Percentiles rank a stretch among this genome's conserved stretches.
These are phyloP conservation scores for Mythimna loreyi DNA, from an alignment of 2,888 invertebrate species.

Conservation along the genomic window DNA sequence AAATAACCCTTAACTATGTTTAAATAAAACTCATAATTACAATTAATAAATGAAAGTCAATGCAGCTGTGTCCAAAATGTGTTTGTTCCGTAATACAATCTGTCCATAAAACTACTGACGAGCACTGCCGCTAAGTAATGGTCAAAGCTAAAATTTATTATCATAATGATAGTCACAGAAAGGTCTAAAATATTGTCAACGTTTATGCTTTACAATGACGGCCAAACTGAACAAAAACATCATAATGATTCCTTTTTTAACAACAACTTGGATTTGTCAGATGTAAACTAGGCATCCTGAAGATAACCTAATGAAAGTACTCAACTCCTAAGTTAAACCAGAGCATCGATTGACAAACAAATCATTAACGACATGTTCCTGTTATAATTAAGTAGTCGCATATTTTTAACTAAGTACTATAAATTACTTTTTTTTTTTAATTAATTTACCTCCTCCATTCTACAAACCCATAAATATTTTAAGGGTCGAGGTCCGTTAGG, in stretches of 20 bases:
- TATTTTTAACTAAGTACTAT: not conserved
- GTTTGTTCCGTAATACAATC: slow-evolving; percentile 48
- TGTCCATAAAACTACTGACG: too few species aligned
- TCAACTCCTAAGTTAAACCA: not conserved
- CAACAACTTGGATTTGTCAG: not conserved
- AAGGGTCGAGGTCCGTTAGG: slow-evolving; percentile 48
- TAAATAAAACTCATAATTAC: not conserved
- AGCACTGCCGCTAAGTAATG: slow-evolving; percentile 3
- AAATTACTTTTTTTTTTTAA: slow-evolving; percentile 21
- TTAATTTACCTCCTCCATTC: slow-evolving; percentile 28
- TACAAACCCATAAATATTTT: slow-evolving; percentile 32
- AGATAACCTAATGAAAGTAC: not conserved
- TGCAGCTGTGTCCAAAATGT: slow-evolving; percentile 43
- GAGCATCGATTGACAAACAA: slow-evolving; percentile 28
- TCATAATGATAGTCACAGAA: not conserved
- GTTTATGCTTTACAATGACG: too few species aligned
- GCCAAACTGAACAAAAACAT: too few species aligned
- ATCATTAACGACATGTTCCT: slow-evolving; percentile 40
- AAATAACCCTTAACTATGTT: not conserved
- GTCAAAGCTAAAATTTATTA: slow-evolving; percentile 2
- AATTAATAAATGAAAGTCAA: not conserved
- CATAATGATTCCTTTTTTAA: too few species aligned
- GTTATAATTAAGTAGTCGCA: not conserved
- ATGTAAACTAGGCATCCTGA: not conserved
- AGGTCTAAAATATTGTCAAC: not conserved